Conservation (phyloP, 2,888 invertebrate genomes). For the Microctonus hyperodae region DNA sequence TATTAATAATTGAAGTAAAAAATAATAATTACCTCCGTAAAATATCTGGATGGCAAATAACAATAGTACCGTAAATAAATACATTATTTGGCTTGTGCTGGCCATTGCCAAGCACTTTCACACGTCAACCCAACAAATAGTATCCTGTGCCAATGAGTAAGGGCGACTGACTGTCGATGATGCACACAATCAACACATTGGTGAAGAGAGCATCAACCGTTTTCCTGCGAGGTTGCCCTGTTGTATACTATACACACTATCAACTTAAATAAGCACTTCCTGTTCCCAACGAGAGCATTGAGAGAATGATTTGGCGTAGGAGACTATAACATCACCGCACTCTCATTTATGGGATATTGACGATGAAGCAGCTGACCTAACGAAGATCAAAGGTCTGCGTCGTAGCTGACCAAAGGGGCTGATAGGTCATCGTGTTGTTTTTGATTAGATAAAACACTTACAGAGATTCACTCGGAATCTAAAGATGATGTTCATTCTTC, state of each 20-base stretch:
- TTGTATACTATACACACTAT: conserved; percentile 30
- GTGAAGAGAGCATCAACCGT: conserved; percentile 26
- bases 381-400: conserved; percentile 33
- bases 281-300: conserved; percentile 48
- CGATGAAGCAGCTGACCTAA: conserved; percentile 29
- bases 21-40: conserved; percentile 11
- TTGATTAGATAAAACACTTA: conserved; percentile 50
- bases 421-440: conserved; percentile 42
- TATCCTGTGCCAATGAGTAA: conserved; percentile 31
- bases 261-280: conserved; percentile 58
- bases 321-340: conserved; percentile 24
- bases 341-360: conserved; percentile 41
- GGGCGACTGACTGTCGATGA: conserved; percentile 41
- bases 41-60: background rate
- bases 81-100: conserved; percentile 1
- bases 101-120: conserved; percentile 10
- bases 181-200: conserved; percentile 39
- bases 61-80: conserved; percentile 9
- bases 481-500: background rate
- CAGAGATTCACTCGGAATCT: conserved; percentile 8
- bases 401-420: conserved; percentile 33
- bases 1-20: background rate
- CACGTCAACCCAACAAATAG: background rate
- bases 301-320: conserved; percentile 47
- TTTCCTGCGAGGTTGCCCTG: conserved; percentile 22